Conservation (phyloP, 2,888 invertebrate species). For the Drosophila borborema region DNA sequence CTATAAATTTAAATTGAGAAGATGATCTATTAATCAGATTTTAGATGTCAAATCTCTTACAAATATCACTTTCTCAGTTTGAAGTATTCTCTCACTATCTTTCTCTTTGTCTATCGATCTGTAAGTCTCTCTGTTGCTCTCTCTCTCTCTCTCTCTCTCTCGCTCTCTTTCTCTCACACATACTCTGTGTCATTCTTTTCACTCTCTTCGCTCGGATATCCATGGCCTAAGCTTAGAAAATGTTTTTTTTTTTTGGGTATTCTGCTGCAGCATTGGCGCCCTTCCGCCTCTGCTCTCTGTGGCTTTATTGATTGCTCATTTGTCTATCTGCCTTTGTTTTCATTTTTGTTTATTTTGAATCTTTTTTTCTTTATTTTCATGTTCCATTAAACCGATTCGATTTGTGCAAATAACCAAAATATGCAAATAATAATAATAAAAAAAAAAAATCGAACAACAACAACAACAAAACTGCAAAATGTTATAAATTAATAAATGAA, state of each 20-base stretch:
- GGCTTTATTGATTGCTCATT: constrained; percentile 63
- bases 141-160: neutral
- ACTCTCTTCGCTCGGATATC: constrained; percentile 2
- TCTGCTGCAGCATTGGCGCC: constrained; percentile 32
- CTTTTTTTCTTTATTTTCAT: constrained; percentile 83
- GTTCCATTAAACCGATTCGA: constrained; percentile 83
- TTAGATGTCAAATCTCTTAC: neutral
- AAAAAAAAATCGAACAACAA: constrained; percentile 24
- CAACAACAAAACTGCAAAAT: constrained; percentile 42
- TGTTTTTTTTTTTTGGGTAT: neutral
- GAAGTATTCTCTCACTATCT: neutral
- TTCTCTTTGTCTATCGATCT: neutral
- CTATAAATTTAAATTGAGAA: neutral
- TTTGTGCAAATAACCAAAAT: constrained; percentile 71
- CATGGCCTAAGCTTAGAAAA: constrained; percentile 16
- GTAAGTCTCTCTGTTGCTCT: neutral
- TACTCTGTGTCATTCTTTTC: neutral
- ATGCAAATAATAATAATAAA: constrained; percentile 37
- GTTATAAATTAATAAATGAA: constrained; percentile 9
- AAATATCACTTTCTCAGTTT: neutral
- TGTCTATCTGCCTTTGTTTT: constrained; percentile 79
- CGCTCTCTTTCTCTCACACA: constrained; percentile 1
- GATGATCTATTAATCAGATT: neutral
- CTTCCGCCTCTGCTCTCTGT: constrained; percentile 25
- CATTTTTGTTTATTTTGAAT: constrained; percentile 81